Base-by-base conservation (phyloP, 2,888 invertebrate genomes). In the Cremastinae sp. region DNA sequence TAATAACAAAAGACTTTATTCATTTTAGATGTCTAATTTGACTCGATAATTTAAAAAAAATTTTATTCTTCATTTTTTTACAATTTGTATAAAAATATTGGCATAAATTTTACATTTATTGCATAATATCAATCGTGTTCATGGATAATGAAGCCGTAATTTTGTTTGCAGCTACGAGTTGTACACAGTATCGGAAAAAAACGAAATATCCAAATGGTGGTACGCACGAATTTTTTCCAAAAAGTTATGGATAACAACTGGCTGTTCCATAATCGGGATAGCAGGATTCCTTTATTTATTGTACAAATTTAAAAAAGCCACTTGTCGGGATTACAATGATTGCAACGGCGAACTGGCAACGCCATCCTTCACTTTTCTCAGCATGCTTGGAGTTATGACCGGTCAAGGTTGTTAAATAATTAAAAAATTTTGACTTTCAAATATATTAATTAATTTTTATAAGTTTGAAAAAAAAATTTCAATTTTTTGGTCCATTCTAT, bases 161-260 rank as follows among this genome's bases (percentile, higher is more conserved):
- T n/a, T n/a, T n/a, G n/a, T n/a, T 70, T 69, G 35, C 41, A 86
- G 86, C 3, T 86, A 86, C 64, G 74, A 82, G 1, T 62, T 86
- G 39, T 86, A 84, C 56, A 76, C 83, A 3, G 75, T 76, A 2
- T 80, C 84, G n/a, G 83, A 83, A 43, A 83, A 81, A 2, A 75
- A 80, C 0, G 75, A 41, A 0, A 79, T 85, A 9, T 80, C 80
- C 0, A 82, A 74, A 39, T 83, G 81, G 81, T 86, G 85, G 85
- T 86, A 85, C 74, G 58, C 75, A 2, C 81, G 71, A 9, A 84
- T 84, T 51, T 86, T 86, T 43, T 82, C 81, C 4, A 37, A 16
- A 0, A 65, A 61, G 3, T 68, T 85, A 0, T 85, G 86, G 86
- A 14, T 74, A 1, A 68, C 75, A n/a, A 70, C 79, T 2, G 75